phyloP scores from a whole-genome alignment of 2,113 vertebrate genomes.

The Cololabis saira region DNA sequence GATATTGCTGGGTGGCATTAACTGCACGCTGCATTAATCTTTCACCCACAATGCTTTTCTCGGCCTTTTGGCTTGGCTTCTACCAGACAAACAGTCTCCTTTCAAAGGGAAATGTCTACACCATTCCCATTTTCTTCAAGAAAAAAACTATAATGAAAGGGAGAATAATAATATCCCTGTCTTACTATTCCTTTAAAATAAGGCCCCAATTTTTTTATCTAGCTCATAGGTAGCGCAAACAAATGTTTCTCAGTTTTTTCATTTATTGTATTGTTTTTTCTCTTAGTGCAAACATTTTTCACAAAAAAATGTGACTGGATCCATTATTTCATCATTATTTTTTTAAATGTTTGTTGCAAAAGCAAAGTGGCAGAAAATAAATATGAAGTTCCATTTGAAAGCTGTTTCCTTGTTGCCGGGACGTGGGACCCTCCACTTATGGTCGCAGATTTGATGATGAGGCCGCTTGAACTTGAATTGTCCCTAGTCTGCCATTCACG shows the following conservation, averaged over 20 bases:
- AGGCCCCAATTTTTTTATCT: neutral
- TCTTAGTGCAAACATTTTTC: constrained; percentile 16
- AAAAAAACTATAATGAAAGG: neutral
- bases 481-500: constrained; percentile 82
- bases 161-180: constrained; percentile 4
- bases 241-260: neutral
- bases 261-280: neutral
- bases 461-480: constrained; percentile 66
- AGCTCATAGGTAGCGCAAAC: neutral
- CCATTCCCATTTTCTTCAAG: neutral
- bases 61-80: constrained; percentile 41
- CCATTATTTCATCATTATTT: constrained; percentile 14
- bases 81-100: constrained; percentile 12
- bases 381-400: neutral
- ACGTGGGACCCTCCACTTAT: constrained; percentile 24
- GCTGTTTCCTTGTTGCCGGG: constrained; percentile 31
- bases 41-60: constrained; percentile 18
- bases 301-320: constrained; percentile 21
- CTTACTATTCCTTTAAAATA: neutral
- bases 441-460: constrained; percentile 43
- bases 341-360: constrained; percentile 22
- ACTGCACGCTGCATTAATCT: constrained; percentile 14
- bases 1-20: constrained; percentile 3
- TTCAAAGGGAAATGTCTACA: constrained; percentile 4
- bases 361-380: constrained; percentile 23